Percentiles rank a stretch among this genome's conserved stretches.
Conservation (phyloP, 1,140 invertebrate genomes). For the Aphelenchoides avenae region DNA sequence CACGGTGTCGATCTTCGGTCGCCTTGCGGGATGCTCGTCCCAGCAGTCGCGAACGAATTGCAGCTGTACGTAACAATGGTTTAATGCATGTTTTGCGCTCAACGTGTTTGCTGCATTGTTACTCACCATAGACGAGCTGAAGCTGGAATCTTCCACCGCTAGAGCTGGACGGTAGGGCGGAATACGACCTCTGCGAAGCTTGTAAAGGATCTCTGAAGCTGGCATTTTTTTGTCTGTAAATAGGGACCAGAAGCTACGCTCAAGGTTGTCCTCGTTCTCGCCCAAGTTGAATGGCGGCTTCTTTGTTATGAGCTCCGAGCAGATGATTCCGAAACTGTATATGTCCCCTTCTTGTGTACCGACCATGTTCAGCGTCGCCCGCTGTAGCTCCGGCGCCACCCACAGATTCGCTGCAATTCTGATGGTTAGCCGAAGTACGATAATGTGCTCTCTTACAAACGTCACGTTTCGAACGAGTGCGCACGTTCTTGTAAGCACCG, state of each 20-base stretch:
- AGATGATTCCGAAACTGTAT: conserved; percentile 24
- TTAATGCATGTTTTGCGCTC: conserved; percentile 1
- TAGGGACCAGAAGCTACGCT: not conserved
- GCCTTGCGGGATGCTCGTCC: conserved; percentile 26
- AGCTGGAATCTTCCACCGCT: not conserved
- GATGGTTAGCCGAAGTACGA: too few relatives aligned
- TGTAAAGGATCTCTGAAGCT: too few relatives aligned
- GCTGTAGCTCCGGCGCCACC: too few relatives aligned
- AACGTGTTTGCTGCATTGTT: conserved; percentile 2
- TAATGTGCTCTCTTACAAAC: too few relatives aligned
- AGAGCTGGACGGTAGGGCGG: conserved; percentile 13
- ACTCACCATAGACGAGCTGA: conserved; percentile 19
- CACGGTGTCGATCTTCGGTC: conserved; percentile 26
- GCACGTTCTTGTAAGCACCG: not conserved
- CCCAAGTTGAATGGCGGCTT: conserved; percentile 37
- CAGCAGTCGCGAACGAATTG: conserved; percentile 36
- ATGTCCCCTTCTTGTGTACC: too few relatives aligned
- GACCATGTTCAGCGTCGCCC: conserved; percentile 14
- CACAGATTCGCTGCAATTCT: too few relatives aligned
- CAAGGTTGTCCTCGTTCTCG: not conserved
- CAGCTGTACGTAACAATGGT: too few relatives aligned
- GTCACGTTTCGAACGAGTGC: not conserved
- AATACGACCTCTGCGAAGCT: too few relatives aligned
- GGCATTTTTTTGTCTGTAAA: not conserved
- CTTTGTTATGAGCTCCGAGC: conserved; percentile 16